Conservation (phyloP, 2,888 invertebrate species). For the Seira sanloemensis region DNA sequence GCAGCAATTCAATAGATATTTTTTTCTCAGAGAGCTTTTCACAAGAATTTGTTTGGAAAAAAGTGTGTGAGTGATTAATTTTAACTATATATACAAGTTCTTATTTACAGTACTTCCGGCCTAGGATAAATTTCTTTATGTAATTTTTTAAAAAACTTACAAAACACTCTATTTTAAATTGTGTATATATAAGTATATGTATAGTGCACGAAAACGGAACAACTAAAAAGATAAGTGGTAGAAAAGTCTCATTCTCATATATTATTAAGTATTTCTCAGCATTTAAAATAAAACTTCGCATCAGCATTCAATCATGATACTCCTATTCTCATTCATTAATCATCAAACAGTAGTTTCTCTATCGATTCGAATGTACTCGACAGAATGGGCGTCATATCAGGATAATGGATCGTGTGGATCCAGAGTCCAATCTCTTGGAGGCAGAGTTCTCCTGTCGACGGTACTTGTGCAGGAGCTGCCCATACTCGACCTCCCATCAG, state of each 20-base stretch:
- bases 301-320: constrained; percentile 26
- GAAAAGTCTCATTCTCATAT: background rate
- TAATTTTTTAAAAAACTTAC: too few species aligned
- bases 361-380: constrained; percentile 95
- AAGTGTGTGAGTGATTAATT: too few species aligned
- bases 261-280: background rate
- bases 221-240: background rate
- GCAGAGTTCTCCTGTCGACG: constrained; percentile 76
- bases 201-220: background rate
- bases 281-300: too few species aligned
- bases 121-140: too few species aligned
- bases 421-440: constrained; percentile 84
- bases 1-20: background rate
- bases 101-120: too few species aligned
- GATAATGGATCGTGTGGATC: constrained; percentile 79
- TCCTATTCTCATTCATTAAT: constrained; percentile 11
- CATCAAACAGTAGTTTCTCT: constrained; percentile 90
- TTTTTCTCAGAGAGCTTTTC: background rate
- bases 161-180: too few species aligned
- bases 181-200: too few species aligned
- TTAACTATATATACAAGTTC: too few species aligned
- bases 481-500: constrained; percentile 42
- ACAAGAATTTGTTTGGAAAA: too few species aligned
- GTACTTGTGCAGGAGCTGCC: constrained; percentile 50
- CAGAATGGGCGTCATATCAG: constrained; percentile 91